Percentiles rank a stretch among this genome's conserved stretches.
Conservation (phyloP, 1,140 invertebrate genomes). For the Macrotrachela quadricornifera region DNA sequence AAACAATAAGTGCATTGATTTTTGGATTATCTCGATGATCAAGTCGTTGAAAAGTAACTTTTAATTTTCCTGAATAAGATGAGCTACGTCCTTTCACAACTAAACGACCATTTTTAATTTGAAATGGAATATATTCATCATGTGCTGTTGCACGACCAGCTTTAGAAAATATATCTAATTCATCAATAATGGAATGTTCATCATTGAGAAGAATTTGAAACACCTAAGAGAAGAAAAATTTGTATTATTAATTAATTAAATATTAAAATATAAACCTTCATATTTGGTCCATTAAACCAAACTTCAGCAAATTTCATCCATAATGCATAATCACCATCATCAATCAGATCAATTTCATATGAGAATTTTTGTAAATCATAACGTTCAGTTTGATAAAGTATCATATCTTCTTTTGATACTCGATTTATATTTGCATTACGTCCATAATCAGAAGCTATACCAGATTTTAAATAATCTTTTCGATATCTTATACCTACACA, state of each 20-base stretch:
- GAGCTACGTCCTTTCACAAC: constrained; percentile 1
- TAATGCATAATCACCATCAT: constrained; percentile 28
- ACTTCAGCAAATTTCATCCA: constrained; percentile 31
- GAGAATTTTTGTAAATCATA: constrained; percentile 26
- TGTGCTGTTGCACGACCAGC: constrained; percentile 77
- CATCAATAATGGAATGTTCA: constrained; percentile 66
- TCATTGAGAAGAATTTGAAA: constrained; percentile 83
- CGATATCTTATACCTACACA: constrained; percentile 16
- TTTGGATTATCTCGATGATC: constrained; percentile 7
- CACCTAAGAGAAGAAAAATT: constrained; percentile 5
- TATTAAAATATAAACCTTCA: constrained; percentile 16
- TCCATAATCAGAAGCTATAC: constrained; percentile 26
- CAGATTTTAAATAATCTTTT: constrained; percentile 16
- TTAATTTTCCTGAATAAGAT: constrained; percentile 28
- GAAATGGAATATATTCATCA: constrained; percentile 42
- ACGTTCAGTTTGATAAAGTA: constrained; percentile 29
- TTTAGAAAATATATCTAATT: constrained; percentile 73
- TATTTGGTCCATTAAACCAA: constrained; percentile 27
- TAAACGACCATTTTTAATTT: constrained; percentile 4
- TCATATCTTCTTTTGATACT: constrained; percentile 25
- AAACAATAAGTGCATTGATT: constrained; percentile 7
- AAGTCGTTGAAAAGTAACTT: constrained; percentile 25
- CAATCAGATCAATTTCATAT: constrained; percentile 23
- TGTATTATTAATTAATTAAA: no score
- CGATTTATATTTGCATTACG: constrained; percentile 23